Evolutionary conservation across 2,113 vertebrate genomes (phyloP).

Genomic region (Sus scrofa): DNA sequence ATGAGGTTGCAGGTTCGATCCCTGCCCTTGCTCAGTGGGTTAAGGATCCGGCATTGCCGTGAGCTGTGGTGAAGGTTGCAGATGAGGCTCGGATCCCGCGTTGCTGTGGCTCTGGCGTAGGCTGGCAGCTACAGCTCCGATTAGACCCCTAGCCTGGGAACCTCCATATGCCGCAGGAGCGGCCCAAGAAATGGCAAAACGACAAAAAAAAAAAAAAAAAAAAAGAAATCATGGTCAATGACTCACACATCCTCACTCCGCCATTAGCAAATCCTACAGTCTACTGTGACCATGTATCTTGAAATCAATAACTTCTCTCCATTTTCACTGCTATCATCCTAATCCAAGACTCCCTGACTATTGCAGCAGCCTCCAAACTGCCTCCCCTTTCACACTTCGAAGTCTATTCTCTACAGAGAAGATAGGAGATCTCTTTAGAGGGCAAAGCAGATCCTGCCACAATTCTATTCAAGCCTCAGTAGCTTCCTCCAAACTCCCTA

Average conservation of each 20-base stretch:
- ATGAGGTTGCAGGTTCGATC: too few species aligned
- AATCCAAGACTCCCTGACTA: neutral
- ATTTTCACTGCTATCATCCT: neutral
- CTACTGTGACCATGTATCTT: neutral
- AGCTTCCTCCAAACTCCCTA: neutral
- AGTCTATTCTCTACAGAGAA: neutral
- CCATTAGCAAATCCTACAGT: neutral
- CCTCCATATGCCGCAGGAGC: too few species aligned
- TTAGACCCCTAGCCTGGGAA: too few species aligned
- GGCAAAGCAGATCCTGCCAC: neutral
- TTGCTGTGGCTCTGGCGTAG: too few species aligned
- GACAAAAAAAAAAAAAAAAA: too few species aligned
- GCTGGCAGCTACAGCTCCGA: too few species aligned
- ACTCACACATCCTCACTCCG: neutral
- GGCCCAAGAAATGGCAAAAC: too few species aligned
- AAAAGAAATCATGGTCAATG: neutral
- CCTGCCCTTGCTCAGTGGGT: too few species aligned
- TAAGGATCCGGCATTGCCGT: too few species aligned
- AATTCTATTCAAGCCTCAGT: neutral
- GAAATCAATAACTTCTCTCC: conserved; percentile 31
- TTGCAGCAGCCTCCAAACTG: neutral
- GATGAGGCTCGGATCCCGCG: too few species aligned
- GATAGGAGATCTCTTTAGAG: neutral
- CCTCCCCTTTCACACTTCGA: neutral
- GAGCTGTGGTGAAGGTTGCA: too few species aligned